Evolutionary conservation across 2,113 vertebrate species (phyloP), one percentile per base, ranked within the genome.

Genomic region (Nibea coibor): DNA sequence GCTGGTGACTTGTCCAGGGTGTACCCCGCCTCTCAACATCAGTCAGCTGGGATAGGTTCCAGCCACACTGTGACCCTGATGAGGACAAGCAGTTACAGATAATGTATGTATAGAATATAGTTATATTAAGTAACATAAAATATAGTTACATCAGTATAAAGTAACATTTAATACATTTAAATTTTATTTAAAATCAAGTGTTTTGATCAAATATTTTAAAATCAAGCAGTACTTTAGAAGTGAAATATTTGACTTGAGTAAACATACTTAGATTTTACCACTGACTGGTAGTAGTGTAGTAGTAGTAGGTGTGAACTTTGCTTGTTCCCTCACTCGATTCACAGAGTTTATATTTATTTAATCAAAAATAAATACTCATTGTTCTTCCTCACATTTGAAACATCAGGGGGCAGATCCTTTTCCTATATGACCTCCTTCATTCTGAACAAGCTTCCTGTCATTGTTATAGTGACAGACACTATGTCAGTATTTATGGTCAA

Each of bases 401-500:
- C 82, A 89, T 80, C 82, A 57, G 87, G 59, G 67, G 69, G 71
- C 78, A 66, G 78, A 63, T 69, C 67, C 75, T 72, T 78, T 91
- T 90, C 81, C 89, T 90, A 61, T 83, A 80, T 85, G 82, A 83
- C 84, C 86, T 84, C 86, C 81, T 89, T 88, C 88, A 74, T 76
- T 61, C 74, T 91, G 88, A 87, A 90, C 82, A 75, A 90, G 90
- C 77, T 91, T 91, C 88, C 88, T 83, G 84, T 87, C 80, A 86
- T 91, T 88, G 90, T 90, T 71, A 66, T 31, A 54, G 59, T 31
- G 74, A 61, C 85, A 77, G 74, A 85, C 76, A 81, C 74, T 81
- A 64, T 68, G 81, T 80, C 62, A 74, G 67, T 84, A 72, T 86
- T 84, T 80, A 84, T 43, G 50, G 53, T 48, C 70, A 17, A 11